Evolutionary conservation across 2,888 invertebrate species (phyloP).

Genomic region (Andrena camellia): DNA sequence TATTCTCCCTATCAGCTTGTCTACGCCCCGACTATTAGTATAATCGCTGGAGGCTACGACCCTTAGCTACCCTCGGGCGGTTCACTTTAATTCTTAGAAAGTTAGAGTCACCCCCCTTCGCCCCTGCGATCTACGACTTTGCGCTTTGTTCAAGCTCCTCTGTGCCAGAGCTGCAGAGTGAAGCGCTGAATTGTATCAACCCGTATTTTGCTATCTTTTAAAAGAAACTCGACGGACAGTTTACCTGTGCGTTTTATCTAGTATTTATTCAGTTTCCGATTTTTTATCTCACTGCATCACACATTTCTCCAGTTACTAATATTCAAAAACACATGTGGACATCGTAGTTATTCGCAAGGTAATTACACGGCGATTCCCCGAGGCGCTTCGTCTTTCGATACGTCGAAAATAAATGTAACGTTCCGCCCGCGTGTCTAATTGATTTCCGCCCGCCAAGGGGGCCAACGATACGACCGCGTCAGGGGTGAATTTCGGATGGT

Average conservation of each 20-base stretch:
- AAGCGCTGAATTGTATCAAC: not conserved
- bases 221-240: not conserved
- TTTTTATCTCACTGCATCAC: not conserved
- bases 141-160: slow-evolving; percentile 61
- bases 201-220: slow-evolving; percentile 18
- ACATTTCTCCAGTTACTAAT: not conserved
- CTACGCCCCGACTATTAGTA: slow-evolving; percentile 84
- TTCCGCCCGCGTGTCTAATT: slow-evolving; percentile 79
- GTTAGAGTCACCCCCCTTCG: slow-evolving; percentile 75
- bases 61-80: slow-evolving; percentile 75
- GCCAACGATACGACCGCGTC: slow-evolving; percentile 35
- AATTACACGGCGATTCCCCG: slow-evolving; percentile 53
- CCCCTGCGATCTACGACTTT: slow-evolving; percentile 65
- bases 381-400: slow-evolving; percentile 66
- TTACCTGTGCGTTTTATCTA: not conserved
- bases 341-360: slow-evolving; percentile 8
- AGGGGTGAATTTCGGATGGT: slow-evolving; percentile 54
- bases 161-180: slow-evolving; percentile 20
- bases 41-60: slow-evolving; percentile 81
- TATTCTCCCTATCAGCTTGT: slow-evolving; percentile 76
- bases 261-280: slow-evolving; percentile 1
- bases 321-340: not conserved
- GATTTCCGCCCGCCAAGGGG: slow-evolving; percentile 74
- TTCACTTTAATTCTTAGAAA: slow-evolving; percentile 82
- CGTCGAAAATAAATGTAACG: slow-evolving; percentile 66